Evolutionary conservation across 2,113 vertebrate genomes (phyloP), one percentile per base, ranked within the genome.

Genomic region (Corythaeola cristata): DNA sequence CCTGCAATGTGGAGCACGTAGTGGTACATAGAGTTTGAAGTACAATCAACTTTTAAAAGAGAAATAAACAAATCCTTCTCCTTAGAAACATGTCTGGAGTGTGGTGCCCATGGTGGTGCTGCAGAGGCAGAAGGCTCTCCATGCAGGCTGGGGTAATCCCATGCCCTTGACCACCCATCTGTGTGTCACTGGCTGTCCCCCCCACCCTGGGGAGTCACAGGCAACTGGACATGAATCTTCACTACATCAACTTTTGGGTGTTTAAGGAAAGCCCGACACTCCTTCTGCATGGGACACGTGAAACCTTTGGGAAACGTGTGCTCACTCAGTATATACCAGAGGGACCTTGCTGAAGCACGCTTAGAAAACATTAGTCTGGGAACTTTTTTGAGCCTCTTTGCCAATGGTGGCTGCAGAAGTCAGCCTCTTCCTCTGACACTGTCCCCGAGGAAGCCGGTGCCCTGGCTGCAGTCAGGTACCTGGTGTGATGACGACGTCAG

Each of bases 401-500:
- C 45, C 53, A 58, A 21, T 9, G n/a, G 35, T 28, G 30, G 21
- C 50, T 69, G 53, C 59, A 91, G 72, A 79, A 37, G 11, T 35
- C 74, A 71, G 24, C 18, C 8, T 75, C 37, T 72, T 73, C n/a
- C 72, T 56, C 39, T 0, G 0, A 9, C 33, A 11, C 12, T 58
- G 15, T 86, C 33, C 44, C 83, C 5, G 3, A 8, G 58, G n/a
- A 67, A 5, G 22, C 33, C 0, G 0, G 9, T 58, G 56, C 14
- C 35, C 44, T 0, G 0, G 1, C 2, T 12, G 30, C 6, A 41
- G 11, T 33, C 35, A 27, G 39, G 55, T 4, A 5, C 55, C 52
- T 26, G 71, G n/a, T 50, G n/a, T 2, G 12, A 30, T 28, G 82
- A 35, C 2, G 8, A 20, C 15, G 55, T 19, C 2, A 3, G 8